A percentile compares a stretch with the other conserved stretches of the same genome.
Conservation (phyloP, 2,888 invertebrate genomes). For the Campoletis raptor region DNA sequence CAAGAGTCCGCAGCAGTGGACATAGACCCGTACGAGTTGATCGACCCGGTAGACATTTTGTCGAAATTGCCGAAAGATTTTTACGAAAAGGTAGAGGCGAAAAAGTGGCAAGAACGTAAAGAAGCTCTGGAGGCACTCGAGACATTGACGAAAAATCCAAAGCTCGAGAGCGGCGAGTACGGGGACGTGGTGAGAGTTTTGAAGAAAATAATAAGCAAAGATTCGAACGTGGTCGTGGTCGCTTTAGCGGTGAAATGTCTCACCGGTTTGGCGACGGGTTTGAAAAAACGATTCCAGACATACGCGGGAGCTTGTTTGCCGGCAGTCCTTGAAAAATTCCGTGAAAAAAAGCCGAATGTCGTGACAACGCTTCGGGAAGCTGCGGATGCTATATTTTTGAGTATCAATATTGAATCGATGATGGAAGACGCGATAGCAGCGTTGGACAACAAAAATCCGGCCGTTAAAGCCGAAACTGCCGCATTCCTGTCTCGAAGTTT, state of each 20-base stretch:
- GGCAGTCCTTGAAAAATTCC: slow-evolving; percentile 96
- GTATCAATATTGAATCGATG: slow-evolving; percentile 92
- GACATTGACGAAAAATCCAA: slow-evolving; percentile 91
- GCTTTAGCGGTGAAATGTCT: slow-evolving; percentile 94
- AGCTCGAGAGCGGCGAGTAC: slow-evolving; percentile 96
- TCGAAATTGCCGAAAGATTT: slow-evolving; percentile 98
- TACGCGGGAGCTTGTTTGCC: slow-evolving; percentile 93
- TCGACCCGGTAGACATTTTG: slow-evolving; percentile 97
- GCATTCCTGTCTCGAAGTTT: slow-evolving; percentile 94
- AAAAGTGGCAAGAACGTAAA: slow-evolving; percentile 98
- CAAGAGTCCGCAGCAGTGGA: slow-evolving; percentile 86
- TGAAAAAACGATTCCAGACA: slow-evolving; percentile 94
- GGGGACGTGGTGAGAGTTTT: slow-evolving; percentile 94
- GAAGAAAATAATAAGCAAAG: slow-evolving; percentile 97
- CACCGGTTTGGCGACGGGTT: slow-evolving; percentile 92
- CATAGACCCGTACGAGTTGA: slow-evolving; percentile 95
- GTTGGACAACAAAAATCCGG: slow-evolving; percentile 96
- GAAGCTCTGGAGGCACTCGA: slow-evolving; percentile 95
- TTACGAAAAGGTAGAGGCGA: slow-evolving; percentile 96
- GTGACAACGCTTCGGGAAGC: slow-evolving; percentile 95
- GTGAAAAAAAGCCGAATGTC: slow-evolving; percentile 97
- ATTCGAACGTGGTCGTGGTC: slow-evolving; percentile 97
- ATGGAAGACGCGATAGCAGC: slow-evolving; percentile 94
- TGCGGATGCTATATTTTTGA: slow-evolving; percentile 94
- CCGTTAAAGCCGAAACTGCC: slow-evolving; percentile 94